Evolutionary conservation across 1,140 invertebrate species (phyloP), one percentile per base, ranked within the genome.

Genomic region (Euschistus heros): DNA sequence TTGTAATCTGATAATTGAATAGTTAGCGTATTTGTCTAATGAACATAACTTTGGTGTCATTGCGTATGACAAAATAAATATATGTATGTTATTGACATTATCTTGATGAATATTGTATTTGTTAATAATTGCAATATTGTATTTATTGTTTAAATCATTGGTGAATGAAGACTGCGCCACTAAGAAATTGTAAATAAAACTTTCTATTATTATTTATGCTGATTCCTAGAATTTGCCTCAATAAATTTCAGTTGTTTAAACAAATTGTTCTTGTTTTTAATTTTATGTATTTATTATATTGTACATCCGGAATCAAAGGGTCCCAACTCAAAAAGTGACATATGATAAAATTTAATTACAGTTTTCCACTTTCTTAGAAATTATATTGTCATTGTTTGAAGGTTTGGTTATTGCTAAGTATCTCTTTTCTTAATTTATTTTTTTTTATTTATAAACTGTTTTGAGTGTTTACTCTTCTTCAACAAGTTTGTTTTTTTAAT

Each of bases 121-220:
- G 27, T 62, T 62, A 26, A 33, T 37, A 37, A 62, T 37, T 62
- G 60, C 60, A 62, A 62, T 37, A 44, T 62, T 44, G 37, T 42
- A 62, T 62, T 62, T 62, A 62, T 62, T 62, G 37, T 62, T 62
- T 60, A 26, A 60, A 26, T 22, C n/a, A 33, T 26, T 42, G 60
- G 60, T 62, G 60, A 62, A 62, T 62, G 17, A 62, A 62, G 60
- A 62, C 60, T 62, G 60, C 60, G 37, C 27, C 60, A 64, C 18
- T 64, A 64, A 13, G 24, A 37, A 37, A 33, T 64, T 64, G 63
- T 64, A 64, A 54, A 64, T 64, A 62, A 54, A 59, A 62, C 60
- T 64, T 54, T 52, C 37, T 64, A 27, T 46, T 63, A 64, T 64
- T 64, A 64, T 64, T 64, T 64, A 64, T 64, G 63, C 63, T 37